Evolutionary conservation across 2,888 invertebrate genomes (phyloP).

Genomic region (Cryptophagus acutangulus): DNA sequence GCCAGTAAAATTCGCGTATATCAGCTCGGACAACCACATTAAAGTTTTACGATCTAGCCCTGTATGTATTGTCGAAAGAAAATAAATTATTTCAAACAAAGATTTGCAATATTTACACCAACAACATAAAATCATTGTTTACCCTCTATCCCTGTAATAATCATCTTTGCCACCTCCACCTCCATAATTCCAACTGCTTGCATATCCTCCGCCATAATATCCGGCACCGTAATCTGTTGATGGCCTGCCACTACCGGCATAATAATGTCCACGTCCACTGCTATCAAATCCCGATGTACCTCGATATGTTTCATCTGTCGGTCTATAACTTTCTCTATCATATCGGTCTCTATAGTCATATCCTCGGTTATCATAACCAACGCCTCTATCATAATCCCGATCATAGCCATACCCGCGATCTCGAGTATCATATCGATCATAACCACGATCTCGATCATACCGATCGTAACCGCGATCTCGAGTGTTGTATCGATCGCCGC

Average conservation of each 20-base stretch:
- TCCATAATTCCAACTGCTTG: constrained; percentile 34
- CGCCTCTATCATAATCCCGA: constrained; percentile 30
- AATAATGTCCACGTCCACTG: constrained; percentile 58
- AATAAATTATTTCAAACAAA: no score
- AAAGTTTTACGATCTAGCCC: no score
- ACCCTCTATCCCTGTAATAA: constrained; percentile 7
- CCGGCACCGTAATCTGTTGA: constrained; percentile 52
- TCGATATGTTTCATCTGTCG: constrained; percentile 57
- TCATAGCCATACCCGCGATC: constrained; percentile 20
- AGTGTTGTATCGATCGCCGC: constrained; percentile 22
- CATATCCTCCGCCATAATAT: constrained; percentile 27
- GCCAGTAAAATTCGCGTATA: no score
- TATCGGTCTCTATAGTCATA: constrained; percentile 51
- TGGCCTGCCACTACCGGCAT: constrained; percentile 28
- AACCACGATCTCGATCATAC: constrained; percentile 25
- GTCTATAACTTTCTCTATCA: constrained; percentile 45
- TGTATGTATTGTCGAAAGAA: no score
- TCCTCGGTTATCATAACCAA: constrained; percentile 38
- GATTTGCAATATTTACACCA: no score
- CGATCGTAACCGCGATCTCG: constrained; percentile 22
- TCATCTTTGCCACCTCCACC: constrained; percentile 23
- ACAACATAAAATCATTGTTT: no score
- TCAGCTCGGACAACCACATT: no score
- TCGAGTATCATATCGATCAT: constrained; percentile 41
- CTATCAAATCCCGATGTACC: constrained; percentile 62